Evolutionary conservation across 1,140 invertebrate species (phyloP).

Genomic region (Cyclargus thomasi): DNA sequence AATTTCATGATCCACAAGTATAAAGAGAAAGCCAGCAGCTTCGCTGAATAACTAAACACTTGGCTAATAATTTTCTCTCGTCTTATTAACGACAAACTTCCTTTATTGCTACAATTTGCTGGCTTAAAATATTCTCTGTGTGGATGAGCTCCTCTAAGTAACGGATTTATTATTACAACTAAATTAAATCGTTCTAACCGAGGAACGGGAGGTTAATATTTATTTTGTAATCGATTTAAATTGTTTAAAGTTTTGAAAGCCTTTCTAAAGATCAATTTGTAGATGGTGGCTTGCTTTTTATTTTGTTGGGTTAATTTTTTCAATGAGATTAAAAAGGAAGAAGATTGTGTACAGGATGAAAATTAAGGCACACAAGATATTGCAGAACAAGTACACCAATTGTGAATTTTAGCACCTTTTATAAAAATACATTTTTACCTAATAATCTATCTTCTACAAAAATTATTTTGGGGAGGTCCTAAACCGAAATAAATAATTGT

Average conservation of each 20-base stretch:
- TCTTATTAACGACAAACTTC: slow-evolving; percentile 49
- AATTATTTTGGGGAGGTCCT: no score
- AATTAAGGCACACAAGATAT: no score
- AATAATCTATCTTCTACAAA: no score
- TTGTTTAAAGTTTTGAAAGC: neutral
- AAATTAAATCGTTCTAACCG: slow-evolving; percentile 30
- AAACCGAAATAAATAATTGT: no score
- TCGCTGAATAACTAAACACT: slow-evolving; percentile 47
- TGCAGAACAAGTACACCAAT: no score
- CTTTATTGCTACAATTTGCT: slow-evolving; percentile 56
- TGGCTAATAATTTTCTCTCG: slow-evolving; percentile 48
- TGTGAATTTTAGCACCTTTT: no score
- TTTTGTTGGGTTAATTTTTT: no score
- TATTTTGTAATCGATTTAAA: slow-evolving; percentile 8
- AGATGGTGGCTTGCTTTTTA: no score
- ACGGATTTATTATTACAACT: slow-evolving; percentile 42
- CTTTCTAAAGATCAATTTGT: neutral
- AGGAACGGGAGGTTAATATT: slow-evolving; percentile 14
- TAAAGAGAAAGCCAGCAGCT: neutral
- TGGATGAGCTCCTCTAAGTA: slow-evolving; percentile 37
- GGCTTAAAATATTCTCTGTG: slow-evolving; percentile 61
- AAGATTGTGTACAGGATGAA: no score
- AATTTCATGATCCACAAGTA: no score
- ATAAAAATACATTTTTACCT: no score
- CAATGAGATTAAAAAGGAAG: no score